phyloP scores from a whole-genome alignment of 2,113 vertebrate species.

The Rousettus leschenaultii region DNA sequence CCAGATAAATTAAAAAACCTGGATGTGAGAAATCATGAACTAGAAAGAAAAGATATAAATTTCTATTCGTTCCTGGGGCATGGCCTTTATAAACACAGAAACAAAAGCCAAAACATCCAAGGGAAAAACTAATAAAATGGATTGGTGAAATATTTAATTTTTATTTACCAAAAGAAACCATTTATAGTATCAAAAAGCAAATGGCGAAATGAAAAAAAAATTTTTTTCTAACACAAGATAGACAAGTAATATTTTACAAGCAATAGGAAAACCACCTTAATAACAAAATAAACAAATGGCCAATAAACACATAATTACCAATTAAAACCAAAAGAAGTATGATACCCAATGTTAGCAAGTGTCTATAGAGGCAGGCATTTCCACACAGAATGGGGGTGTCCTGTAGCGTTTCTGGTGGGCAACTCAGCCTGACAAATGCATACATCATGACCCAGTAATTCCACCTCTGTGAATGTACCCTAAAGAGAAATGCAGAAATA shows the following conservation, averaged over 20 bases:
- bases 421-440: no score
- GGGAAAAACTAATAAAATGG: background rate
- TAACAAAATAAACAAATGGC: background rate
- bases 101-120: background rate
- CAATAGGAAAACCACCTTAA: background rate
- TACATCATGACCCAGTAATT: background rate
- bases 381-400: fast-evolving
- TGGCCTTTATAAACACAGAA: background rate
- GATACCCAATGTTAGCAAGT: background rate
- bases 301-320: background rate
- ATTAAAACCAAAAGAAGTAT: background rate
- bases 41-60: background rate
- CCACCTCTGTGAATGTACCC: background rate
- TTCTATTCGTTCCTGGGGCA: background rate
- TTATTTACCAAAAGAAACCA: background rate
- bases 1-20: background rate
- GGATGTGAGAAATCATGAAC: background rate
- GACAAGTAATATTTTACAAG: background rate
- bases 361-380: no score
- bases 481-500: background rate
- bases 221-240: background rate
- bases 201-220: background rate
- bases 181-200: background rate
- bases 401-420: background rate
- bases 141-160: background rate